Conservation (phyloP, 2,888 invertebrate species). For the Microdon myrmicae region DNA sequence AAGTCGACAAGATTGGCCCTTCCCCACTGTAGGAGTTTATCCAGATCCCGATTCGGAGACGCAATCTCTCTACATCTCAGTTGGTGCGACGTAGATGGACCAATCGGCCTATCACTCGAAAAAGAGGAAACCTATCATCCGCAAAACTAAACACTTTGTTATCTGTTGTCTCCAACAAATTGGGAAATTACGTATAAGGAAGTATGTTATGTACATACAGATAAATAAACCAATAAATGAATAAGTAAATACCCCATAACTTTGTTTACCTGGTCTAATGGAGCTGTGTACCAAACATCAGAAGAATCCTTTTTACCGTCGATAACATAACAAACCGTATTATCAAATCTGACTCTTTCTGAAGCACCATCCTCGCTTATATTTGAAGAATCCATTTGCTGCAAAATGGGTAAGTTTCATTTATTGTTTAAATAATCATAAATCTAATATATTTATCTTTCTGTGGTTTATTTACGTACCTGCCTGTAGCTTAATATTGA, state of each 20-base stretch:
- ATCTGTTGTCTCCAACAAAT: too few species aligned
- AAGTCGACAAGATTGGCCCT: too few species aligned
- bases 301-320: conserved; percentile 55
- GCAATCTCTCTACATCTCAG: too few species aligned
- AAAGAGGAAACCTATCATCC: too few species aligned
- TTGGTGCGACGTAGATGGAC: too few species aligned
- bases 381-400: conserved; percentile 67
- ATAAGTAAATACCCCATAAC: background rate
- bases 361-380: conserved; percentile 68
- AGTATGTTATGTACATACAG: background rate
- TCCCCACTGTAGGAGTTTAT: too few species aligned
- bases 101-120: too few species aligned
- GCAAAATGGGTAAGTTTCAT: conserved; percentile 54
- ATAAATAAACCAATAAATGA: too few species aligned
- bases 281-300: conserved; percentile 55
- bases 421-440: background rate
- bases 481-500: conserved; percentile 78
- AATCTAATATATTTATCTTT: background rate
- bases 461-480: conserved; percentile 23
- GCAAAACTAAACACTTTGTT: too few species aligned
- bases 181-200: too few species aligned
- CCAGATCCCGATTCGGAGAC: too few species aligned
- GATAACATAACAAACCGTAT: conserved; percentile 68
- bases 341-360: conserved; percentile 75
- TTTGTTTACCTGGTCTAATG: conserved; percentile 57